Evolutionary conservation across 92 coral and sea anemone genomes (phyloP).

Genomic region (Palythoa heliodiscus): DNA sequence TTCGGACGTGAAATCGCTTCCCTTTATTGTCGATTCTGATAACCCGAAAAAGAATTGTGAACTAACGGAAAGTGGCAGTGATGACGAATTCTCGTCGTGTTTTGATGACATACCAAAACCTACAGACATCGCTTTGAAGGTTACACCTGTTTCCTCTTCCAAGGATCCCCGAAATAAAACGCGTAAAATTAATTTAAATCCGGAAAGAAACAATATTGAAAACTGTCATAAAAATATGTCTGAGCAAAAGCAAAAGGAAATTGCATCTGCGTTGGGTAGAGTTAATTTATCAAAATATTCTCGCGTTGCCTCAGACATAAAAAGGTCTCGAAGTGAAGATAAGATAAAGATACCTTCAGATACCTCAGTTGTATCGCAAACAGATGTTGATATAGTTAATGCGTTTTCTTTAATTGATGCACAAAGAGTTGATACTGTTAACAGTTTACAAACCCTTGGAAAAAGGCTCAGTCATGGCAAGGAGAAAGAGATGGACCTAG

Average conservation of each 20-base stretch:
- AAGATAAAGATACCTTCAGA: background rate
- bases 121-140: background rate
- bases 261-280: background rate
- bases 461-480: slow-evolving; percentile 72
- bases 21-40: background rate
- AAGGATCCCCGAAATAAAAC: background rate
- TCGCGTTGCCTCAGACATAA: background rate
- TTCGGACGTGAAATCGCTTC: background rate
- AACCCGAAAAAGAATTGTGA: background rate
- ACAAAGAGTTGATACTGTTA: slow-evolving; percentile 5
- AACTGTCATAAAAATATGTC: background rate
- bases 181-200: background rate
- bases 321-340: background rate
- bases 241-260: background rate
- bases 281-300: slow-evolving; percentile 6
- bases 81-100: slow-evolving; percentile 38
- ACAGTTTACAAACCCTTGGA: slow-evolving; percentile 56
- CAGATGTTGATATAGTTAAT: background rate
- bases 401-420: background rate
- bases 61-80: background rate
- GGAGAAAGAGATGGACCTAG: slow-evolving; percentile 78
- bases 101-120: slow-evolving; percentile 18
- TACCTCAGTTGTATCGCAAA: background rate
- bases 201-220: slow-evolving; percentile 5
- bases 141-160: background rate